phyloP scores from a whole-genome alignment of 1,140 invertebrate species.

The Drosophila hydei region DNA sequence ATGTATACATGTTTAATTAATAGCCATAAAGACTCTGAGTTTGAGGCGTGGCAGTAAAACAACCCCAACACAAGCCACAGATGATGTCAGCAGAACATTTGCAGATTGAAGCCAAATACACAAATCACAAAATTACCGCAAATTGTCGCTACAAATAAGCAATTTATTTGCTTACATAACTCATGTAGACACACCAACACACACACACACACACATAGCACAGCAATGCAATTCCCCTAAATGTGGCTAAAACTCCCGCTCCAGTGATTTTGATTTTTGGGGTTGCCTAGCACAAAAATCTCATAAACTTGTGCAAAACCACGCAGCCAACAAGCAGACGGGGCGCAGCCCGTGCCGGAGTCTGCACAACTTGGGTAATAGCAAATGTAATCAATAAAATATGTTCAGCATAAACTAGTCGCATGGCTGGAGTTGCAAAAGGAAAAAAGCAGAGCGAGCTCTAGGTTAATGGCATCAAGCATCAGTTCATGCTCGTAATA shows the following conservation, averaged over 20 bases:
- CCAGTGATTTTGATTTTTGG: constrained; percentile 44
- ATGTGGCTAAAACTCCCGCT: constrained; percentile 22
- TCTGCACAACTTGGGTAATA: constrained; percentile 8
- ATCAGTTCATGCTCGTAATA: background rate
- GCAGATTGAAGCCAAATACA: constrained; percentile 22
- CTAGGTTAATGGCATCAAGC: background rate
- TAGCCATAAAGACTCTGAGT: constrained; percentile 46
- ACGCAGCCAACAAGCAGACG: constrained; percentile 38
- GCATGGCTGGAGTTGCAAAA: constrained; percentile 22
- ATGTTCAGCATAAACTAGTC: constrained; percentile 69
- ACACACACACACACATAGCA: constrained; percentile 17
- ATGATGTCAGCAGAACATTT: constrained; percentile 64
- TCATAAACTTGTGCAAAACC: constrained; percentile 76
- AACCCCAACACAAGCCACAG: constrained; percentile 28
- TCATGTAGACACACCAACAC: constrained; percentile 29
- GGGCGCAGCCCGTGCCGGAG: constrained; percentile 10
- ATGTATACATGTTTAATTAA: constrained; percentile 70
- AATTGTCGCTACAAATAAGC: constrained; percentile 83
- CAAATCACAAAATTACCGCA: constrained; percentile 81
- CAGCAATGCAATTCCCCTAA: constrained; percentile 48
- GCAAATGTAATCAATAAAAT: constrained; percentile 78
- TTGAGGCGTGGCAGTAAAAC: constrained; percentile 12
- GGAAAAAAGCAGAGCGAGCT: constrained; percentile 4
- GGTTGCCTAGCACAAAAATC: constrained; percentile 51
- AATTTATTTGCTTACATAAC: constrained; percentile 78